Evolutionary conservation across 2,797 vertebrate genomes (phyloP), one percentile per base, ranked within the genome.

Genomic region (Simalia tracyae): DNA sequence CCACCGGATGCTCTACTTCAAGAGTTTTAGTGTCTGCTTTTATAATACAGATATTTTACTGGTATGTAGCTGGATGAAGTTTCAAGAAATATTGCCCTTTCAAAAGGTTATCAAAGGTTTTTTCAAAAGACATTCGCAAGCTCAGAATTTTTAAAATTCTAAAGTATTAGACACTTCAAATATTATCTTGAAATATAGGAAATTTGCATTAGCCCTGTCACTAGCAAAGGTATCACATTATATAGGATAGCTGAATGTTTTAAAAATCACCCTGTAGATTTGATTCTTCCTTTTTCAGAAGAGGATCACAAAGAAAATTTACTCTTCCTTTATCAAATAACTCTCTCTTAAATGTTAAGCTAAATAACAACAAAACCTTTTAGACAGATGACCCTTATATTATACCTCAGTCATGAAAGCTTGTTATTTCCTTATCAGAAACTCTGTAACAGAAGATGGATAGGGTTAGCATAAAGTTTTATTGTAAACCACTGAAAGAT

Each of bases 31-130:
- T 92, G 95, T 87, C 85, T 90, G 60, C 94, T 96, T 95, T 96
- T 96, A 94, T 95, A 96, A 96, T 93, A 87, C 86, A 96, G 94
- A 92, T 95, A 87, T 92, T 94, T 94, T 96, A 96, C 94, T 93
- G 87, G 66, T 93, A 94, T 88, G 87, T 95, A 96, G 95, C 94
- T 95, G 96, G 9, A 46, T 57, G 24, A 91, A 95, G 95, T 91
- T 87, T 93, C 46, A 94, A 85, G 24, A 95, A 22, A 84, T 54
- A 90, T 1, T 72, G 89, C 63, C 59, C 90, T 46, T 64, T 60
- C 22, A 54, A 88, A 86, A 87, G 54, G 19, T 19, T 60, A 0
- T 90, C 10, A 61, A 85, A 59, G 31, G 15, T 22, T 90, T 64
- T 68, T 93, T 94, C 91, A 59, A 60, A 92, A 57, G 0, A 0